These are phyloP conservation scores for Sitta carolinensis DNA, from an alignment of 2,797 vertebrate species.

Conservation along the genomic window DNA sequence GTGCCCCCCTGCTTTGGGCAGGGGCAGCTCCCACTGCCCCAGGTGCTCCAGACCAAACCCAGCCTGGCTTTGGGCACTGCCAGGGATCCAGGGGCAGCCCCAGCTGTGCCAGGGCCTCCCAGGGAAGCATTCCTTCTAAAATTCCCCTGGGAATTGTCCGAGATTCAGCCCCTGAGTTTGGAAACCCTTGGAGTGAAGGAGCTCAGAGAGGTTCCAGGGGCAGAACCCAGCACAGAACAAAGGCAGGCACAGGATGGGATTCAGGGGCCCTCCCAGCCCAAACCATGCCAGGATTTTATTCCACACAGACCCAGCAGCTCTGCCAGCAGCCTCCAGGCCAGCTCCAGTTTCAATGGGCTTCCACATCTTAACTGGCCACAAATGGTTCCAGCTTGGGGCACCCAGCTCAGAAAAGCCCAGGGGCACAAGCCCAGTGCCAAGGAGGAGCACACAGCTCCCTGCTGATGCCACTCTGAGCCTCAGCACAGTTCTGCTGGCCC, in stretches of 20 bases:
- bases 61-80: background rate
- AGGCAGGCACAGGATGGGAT: too few relatives aligned
- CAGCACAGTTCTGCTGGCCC: background rate
- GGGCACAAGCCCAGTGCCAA: background rate
- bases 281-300: too few relatives aligned
- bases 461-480: background rate
- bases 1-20: background rate
- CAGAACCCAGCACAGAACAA: background rate
- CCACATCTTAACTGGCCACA: fast-evolving
- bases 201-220: background rate
- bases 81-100: background rate
- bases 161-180: fast-evolving
- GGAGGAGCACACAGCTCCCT: background rate
- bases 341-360: background rate
- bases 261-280: too few relatives aligned
- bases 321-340: background rate
- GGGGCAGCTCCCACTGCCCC: background rate
- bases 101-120: background rate
- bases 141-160: background rate
- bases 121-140: background rate
- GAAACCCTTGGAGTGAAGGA: background rate
- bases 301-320: background rate
- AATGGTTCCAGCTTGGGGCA: fast-evolving
- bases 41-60: background rate
- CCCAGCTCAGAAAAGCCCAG: background rate